A percentile compares a stretch with the other conserved stretches of the same genome.
Evolutionary conservation across 1,140 invertebrate species (phyloP).

Genomic region (Bactericera cockerelli): DNA sequence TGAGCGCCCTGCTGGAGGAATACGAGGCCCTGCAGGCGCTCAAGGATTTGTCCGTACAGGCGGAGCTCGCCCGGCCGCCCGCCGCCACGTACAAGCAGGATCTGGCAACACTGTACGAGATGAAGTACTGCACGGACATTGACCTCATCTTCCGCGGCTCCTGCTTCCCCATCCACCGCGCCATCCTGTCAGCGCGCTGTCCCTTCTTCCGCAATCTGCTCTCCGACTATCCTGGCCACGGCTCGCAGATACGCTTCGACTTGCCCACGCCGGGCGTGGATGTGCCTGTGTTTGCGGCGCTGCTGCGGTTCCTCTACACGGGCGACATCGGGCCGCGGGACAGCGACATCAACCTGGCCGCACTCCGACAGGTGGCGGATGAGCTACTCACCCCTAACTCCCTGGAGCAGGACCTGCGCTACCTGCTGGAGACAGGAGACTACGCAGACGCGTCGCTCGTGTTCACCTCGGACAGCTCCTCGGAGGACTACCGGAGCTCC

Average conservation of each 20-base stretch:
- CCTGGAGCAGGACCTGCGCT: constrained; percentile 71
- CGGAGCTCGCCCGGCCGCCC: constrained; percentile 74
- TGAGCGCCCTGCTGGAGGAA: constrained; percentile 70
- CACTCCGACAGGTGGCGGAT: constrained; percentile 58
- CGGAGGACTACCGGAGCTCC: constrained; percentile 39
- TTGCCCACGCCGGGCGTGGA: constrained; percentile 60
- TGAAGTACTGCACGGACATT: constrained; percentile 78
- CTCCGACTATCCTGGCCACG: constrained; percentile 52
- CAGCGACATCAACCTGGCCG: constrained; percentile 38
- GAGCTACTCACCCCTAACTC: constrained; percentile 79
- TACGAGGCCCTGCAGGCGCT: constrained; percentile 76
- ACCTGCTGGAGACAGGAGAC: constrained; percentile 74
- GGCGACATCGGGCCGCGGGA: constrained; percentile 63
- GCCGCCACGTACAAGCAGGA: constrained; percentile 75
- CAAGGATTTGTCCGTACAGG: constrained; percentile 73
- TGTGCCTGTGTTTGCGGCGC: constrained; percentile 70
- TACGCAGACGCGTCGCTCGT: constrained; percentile 76
- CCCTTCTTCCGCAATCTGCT: constrained; percentile 73
- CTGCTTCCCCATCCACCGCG: constrained; percentile 77
- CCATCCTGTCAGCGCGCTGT: constrained; percentile 68
- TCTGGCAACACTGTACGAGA: constrained; percentile 66
- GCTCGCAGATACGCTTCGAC: constrained; percentile 68
- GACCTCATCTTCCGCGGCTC: constrained; percentile 76
- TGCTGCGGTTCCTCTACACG: constrained; percentile 75
- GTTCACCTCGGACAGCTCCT: constrained; percentile 58